Conservation (phyloP, 2,797 vertebrate genomes). For the Leuciscus waleckii region DNA sequence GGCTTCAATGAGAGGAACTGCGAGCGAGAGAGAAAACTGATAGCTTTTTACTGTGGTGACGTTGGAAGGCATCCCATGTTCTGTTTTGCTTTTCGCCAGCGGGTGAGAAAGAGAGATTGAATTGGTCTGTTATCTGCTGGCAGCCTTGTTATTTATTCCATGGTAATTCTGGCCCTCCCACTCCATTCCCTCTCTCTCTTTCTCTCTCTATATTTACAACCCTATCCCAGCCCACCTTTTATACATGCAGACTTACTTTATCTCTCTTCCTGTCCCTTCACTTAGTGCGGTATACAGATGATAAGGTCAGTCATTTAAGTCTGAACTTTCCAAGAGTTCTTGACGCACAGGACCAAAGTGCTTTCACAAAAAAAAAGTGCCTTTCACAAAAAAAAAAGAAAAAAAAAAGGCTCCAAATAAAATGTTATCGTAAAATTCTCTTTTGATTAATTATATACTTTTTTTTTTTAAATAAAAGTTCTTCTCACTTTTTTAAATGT, state of each 20-base stretch:
- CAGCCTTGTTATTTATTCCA: constrained; percentile 70
- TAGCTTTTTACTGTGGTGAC: constrained; percentile 57
- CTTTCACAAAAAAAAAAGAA: no score
- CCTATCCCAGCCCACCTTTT: constrained; percentile 11
- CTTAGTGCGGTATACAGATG: constrained; percentile 17
- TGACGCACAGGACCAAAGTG: constrained; percentile 7
- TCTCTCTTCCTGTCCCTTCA: constrained; percentile 12
- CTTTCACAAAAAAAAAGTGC: background rate
- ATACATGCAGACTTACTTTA: constrained; percentile 4
- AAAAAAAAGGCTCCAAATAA: no score
- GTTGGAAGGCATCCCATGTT: constrained; percentile 60
- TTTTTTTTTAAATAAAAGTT: no score
- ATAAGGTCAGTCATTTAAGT: constrained; percentile 26
- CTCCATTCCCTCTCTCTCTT: constrained; percentile 22
- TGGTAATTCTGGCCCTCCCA: constrained; percentile 73
- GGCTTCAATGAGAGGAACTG: constrained; percentile 62
- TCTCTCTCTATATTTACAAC: constrained; percentile 6
- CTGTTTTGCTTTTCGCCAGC: constrained; percentile 61
- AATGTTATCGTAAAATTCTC: no score
- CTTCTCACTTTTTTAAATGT: background rate
- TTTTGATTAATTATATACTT: background rate
- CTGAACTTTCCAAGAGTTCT: constrained; percentile 10
- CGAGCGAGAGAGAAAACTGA: constrained; percentile 20
- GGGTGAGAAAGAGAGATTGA: constrained; percentile 69
- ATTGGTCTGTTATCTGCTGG: constrained; percentile 70